Conservation (phyloP, 2,888 invertebrate genomes). For the Agriopis leucophaearia region DNA sequence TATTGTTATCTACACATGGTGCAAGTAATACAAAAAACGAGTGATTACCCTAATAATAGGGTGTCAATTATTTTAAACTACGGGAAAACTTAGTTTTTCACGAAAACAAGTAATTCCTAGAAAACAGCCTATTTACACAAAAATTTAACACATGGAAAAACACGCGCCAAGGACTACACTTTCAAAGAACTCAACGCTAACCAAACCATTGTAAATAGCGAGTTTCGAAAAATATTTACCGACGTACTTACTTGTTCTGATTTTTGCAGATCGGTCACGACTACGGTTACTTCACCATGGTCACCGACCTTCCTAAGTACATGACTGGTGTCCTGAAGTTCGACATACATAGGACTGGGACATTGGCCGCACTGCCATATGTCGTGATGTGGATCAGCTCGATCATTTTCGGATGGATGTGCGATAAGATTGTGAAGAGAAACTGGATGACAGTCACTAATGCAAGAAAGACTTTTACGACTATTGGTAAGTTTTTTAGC, state of each 20-base stretch:
- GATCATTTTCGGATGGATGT: slow-evolving; percentile 88
- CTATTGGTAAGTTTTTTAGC: slow-evolving; percentile 84
- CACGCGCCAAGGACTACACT: slow-evolving; percentile 16
- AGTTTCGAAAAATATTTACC: slow-evolving; percentile 32
- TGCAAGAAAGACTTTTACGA: slow-evolving; percentile 89
- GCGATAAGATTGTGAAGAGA: slow-evolving; percentile 89
- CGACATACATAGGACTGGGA: slow-evolving; percentile 88
- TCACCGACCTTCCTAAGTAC: slow-evolving; percentile 90
- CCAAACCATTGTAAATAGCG: slow-evolving; percentile 9
- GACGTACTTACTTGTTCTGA: slow-evolving; percentile 1
- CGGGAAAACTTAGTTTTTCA: neutral
- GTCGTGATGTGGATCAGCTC: slow-evolving; percentile 89
- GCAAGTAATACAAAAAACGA: no score
- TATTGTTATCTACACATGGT: neutral
- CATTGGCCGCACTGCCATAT: slow-evolving; percentile 89
- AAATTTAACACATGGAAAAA: slow-evolving; percentile 18
- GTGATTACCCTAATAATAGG: no score
- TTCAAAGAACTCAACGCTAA: slow-evolving; percentile 19
- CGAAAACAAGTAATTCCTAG: slow-evolving; percentile 4
- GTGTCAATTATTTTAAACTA: neutral
- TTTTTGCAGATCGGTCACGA: slow-evolving; percentile 87
- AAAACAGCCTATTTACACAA: slow-evolving; percentile 16
- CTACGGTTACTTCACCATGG: slow-evolving; percentile 91
- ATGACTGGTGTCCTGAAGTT: slow-evolving; percentile 89
- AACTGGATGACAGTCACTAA: slow-evolving; percentile 85